These are phyloP conservation scores for Chalcis sispes DNA, from an alignment of 2,888 invertebrate species.

Conservation along the genomic window DNA sequence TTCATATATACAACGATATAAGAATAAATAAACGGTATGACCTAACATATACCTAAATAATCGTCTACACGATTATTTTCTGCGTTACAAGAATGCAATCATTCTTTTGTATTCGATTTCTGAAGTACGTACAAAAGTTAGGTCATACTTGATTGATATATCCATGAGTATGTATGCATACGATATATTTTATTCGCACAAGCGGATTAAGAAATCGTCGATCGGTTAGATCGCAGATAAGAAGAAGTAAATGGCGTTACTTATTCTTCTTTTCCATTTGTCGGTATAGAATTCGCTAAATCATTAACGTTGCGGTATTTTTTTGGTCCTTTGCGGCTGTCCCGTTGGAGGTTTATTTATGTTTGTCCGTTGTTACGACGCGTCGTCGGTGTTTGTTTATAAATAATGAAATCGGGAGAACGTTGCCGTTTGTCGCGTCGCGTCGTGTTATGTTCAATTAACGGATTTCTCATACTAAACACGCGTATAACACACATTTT, in stretches of 20 bases:
- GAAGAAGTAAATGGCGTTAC: not conserved
- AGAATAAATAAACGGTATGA: conserved; percentile 10
- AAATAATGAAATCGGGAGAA: conserved; percentile 34
- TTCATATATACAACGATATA: not conserved
- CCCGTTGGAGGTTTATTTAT: conserved; percentile 31
- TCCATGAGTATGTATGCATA: no score
- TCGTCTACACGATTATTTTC: conserved; percentile 13
- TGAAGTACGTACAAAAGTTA: conserved; percentile 33
- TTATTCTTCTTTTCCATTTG: not conserved
- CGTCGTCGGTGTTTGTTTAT: not conserved
- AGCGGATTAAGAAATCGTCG: conserved; percentile 43
- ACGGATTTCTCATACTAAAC: conserved; percentile 46
- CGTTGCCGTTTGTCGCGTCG: conserved; percentile 12
- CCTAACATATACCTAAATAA: conserved; percentile 36
- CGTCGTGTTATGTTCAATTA: conserved; percentile 20
- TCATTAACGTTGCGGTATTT: conserved; percentile 22
- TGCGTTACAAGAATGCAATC: not conserved
- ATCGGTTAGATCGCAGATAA: conserved; percentile 18
- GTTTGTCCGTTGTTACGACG: not conserved
- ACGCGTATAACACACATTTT: conserved; percentile 20
- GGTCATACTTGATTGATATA: conserved; percentile 51
- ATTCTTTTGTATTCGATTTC: conserved; percentile 49
- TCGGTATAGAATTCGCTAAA: not conserved
- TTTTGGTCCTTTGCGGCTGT: conserved; percentile 16
- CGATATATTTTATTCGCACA: conserved; percentile 23